Conservation (phyloP, 2,113 vertebrate species). For the Pangasianodon gigas region DNA sequence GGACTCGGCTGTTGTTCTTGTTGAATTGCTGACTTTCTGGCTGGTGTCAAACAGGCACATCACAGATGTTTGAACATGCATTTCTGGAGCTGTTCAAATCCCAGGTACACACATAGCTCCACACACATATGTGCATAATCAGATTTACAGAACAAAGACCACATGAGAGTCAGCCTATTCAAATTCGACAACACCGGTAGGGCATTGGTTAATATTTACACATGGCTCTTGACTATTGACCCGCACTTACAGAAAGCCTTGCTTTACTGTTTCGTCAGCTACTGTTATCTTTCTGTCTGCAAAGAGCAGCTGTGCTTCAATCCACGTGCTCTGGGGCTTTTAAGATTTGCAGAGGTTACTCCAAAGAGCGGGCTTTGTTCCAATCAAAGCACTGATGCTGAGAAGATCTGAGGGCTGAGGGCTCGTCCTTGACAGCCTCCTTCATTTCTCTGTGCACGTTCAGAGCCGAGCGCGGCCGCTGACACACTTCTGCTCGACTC, state of each 20-base stretch:
- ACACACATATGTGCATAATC: background rate
- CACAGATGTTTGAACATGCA: background rate
- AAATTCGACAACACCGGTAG: background rate
- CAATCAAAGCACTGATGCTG: background rate
- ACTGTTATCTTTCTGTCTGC: background rate
- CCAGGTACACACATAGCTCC: background rate
- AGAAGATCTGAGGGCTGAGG: background rate
- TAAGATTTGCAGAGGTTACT: constrained; percentile 9
- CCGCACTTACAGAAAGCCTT: constrained; percentile 16
- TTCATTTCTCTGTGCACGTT: background rate
- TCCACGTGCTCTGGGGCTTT: background rate
- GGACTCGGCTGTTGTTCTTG: no score
- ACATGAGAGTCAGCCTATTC: background rate
- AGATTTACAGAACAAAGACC: background rate
- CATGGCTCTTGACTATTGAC: constrained; percentile 21
- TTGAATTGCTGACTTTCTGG: constrained; percentile 5
- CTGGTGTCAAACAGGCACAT: background rate
- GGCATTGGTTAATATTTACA: constrained; percentile 26
- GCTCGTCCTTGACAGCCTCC: background rate
- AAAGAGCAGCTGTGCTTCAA: constrained; percentile 13
- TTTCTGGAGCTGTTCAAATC: constrained; percentile 3
- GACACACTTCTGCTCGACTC: background rate
- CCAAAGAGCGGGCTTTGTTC: constrained; percentile 1
- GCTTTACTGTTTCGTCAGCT: constrained; percentile 40
- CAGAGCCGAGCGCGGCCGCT: background rate